phyloP scores from a whole-genome alignment of 2,797 vertebrate genomes.

The Oreochromis grahami region DNA sequence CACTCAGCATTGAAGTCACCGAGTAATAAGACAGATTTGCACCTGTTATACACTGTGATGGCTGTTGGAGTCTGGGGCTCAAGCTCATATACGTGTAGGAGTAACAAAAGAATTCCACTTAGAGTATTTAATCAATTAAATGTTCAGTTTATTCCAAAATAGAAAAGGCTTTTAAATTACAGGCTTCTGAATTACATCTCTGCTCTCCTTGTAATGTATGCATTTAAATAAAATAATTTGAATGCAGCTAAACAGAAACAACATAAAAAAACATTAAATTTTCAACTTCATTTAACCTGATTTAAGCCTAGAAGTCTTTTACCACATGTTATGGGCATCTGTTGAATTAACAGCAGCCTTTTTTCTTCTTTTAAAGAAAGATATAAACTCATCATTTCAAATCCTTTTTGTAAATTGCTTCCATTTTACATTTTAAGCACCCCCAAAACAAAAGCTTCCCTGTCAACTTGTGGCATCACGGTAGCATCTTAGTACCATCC shows the following conservation, averaged over 20 bases:
- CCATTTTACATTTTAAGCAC: not conserved
- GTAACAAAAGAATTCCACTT: too few relatives aligned
- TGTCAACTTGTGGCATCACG: not conserved
- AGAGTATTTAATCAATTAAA: too few relatives aligned
- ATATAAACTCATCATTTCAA: not conserved
- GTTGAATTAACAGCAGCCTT: not conserved
- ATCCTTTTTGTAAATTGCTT: not conserved
- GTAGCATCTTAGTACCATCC: too few relatives aligned
- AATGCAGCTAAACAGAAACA: not conserved
- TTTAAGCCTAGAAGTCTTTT: not conserved
- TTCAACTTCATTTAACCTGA: not conserved
- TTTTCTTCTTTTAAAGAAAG: not conserved
- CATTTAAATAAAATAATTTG: not conserved
- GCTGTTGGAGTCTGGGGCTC: too few relatives aligned
- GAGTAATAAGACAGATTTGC: too few relatives aligned
- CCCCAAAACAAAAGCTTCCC: not conserved
- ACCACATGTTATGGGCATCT: not conserved
- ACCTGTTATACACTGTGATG: too few relatives aligned
- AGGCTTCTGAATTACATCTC: not conserved
- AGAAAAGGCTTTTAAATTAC: too few relatives aligned
- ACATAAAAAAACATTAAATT: not conserved
- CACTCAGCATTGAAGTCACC: too few relatives aligned
- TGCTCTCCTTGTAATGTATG: not conserved
- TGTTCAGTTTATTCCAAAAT: too few relatives aligned
- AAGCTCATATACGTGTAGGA: too few relatives aligned